Conservation (phyloP, 2,113 vertebrate genomes). For the Rhipidura dahli region DNA sequence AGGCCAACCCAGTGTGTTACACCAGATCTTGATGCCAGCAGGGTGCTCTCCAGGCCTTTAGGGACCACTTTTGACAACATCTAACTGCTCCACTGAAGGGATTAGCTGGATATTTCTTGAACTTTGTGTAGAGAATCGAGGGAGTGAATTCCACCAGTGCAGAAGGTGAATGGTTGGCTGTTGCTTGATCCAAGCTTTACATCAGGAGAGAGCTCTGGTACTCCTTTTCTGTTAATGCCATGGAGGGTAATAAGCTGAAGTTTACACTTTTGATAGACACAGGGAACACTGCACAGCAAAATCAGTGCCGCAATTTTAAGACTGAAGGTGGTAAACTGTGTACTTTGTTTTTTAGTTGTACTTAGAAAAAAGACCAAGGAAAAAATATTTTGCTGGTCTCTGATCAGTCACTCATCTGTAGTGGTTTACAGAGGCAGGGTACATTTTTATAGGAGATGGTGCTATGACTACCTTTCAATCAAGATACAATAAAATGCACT, state of each 20-base stretch:
- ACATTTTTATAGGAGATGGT: not conserved
- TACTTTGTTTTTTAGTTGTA: not conserved
- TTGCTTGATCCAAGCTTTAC: not conserved
- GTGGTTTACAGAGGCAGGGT: not conserved
- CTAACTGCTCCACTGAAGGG: not conserved
- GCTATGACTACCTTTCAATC: not conserved
- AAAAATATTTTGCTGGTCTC: not conserved
- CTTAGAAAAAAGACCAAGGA: not conserved
- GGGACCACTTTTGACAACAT: not conserved
- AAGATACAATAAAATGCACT: not conserved
- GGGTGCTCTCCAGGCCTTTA: not conserved
- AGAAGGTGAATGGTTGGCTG: not conserved
- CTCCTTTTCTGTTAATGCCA: not conserved
- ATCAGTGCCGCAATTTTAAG: not conserved
- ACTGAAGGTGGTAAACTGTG: not conserved
- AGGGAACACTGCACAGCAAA: not conserved
- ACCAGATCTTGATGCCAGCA: not conserved
- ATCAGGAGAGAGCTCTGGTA: not conserved
- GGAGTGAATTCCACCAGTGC: not conserved
- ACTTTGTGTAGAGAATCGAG: not conserved
- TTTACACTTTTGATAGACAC: not conserved
- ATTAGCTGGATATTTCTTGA: not conserved
- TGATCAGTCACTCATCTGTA: not conserved
- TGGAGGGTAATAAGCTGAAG: not conserved
- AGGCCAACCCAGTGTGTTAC: not conserved